These are phyloP conservation scores for Lepidurus packardi DNA, from an alignment of 1,140 invertebrate species.

Conservation along the genomic window DNA sequence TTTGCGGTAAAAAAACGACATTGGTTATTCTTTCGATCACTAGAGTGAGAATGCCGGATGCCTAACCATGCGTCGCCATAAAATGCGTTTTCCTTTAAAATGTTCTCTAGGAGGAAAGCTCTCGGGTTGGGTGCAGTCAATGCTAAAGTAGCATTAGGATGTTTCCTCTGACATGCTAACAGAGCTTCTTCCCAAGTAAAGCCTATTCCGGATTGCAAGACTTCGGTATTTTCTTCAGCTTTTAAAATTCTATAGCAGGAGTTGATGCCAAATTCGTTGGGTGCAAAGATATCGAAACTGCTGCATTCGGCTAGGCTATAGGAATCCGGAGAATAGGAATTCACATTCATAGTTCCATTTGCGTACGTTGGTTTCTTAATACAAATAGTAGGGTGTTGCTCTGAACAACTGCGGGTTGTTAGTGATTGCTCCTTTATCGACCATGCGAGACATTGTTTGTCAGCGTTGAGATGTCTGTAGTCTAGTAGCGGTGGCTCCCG, in stretches of 20 bases:
- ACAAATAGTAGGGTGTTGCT: not conserved
- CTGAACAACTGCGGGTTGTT: not conserved
- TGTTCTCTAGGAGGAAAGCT: not conserved
- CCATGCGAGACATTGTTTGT: not conserved
- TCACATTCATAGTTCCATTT: not conserved
- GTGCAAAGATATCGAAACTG: not conserved
- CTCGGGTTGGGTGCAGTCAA: not conserved
- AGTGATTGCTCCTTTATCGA: not conserved
- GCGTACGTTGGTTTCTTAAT: not conserved
- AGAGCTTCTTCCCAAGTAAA: conserved; percentile 13
- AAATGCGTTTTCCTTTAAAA: not conserved
- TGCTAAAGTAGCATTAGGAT: not conserved
- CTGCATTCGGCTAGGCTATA: not conserved
- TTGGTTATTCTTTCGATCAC: not conserved
- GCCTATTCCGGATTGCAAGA: not conserved
- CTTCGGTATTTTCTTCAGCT: not conserved
- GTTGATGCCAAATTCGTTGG: not conserved
- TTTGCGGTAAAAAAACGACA: not conserved
- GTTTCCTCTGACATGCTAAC: not conserved
- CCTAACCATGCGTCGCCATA: not conserved
- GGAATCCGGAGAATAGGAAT: not conserved
- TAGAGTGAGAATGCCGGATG: not conserved
- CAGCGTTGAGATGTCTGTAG: not conserved
- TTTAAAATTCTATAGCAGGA: not conserved
- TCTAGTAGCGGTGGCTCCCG: not conserved